A percentile compares a stretch with the other conserved stretches of the same genome.
These are phyloP conservation scores for Pyrrhia umbra DNA, from an alignment of 2,888 invertebrate species.

Conservation along the genomic window DNA sequence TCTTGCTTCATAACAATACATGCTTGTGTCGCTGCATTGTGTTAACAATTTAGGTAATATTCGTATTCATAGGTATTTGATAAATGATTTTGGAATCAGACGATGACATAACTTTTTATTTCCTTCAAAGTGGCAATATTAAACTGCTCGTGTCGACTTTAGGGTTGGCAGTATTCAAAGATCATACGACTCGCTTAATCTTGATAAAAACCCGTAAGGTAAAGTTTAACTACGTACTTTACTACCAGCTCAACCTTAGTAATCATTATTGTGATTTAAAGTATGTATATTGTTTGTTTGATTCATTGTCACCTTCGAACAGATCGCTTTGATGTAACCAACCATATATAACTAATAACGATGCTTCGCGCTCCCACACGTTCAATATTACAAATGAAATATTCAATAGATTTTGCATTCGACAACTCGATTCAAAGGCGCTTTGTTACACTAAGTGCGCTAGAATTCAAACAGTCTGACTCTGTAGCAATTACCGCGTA, in stretches of 20 bases:
- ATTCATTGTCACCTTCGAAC: slow-evolving; percentile 64
- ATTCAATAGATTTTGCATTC: slow-evolving; percentile 79
- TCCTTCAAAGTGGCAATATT: slow-evolving; percentile 46
- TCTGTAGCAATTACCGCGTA: slow-evolving; percentile 18
- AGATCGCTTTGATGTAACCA: slow-evolving; percentile 42
- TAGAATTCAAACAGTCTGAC: slow-evolving; percentile 34
- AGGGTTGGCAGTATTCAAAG: slow-evolving; percentile 22
- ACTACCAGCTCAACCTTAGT: neutral
- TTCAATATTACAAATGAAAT: slow-evolving; percentile 82
- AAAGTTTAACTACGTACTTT: neutral
- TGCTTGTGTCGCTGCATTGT: slow-evolving; percentile 71
- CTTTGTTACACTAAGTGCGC: slow-evolving; percentile 41
- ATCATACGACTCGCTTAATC: slow-evolving; percentile 8
- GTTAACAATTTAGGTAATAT: slow-evolving; percentile 58
- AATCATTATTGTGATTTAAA: slow-evolving; percentile 50
- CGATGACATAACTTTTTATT: slow-evolving; percentile 35
- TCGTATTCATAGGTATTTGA: slow-evolving; percentile 54
- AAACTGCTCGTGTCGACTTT: slow-evolving; percentile 21
- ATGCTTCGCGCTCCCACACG: slow-evolving; percentile 57
- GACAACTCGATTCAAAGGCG: slow-evolving; percentile 51
- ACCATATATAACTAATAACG: slow-evolving; percentile 55
- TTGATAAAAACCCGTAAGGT: slow-evolving; percentile 12
- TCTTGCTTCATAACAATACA: slow-evolving; percentile 77
- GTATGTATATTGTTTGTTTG: slow-evolving; percentile 59
- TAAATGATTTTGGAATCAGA: slow-evolving; percentile 32